Evolutionary conservation across 2,888 invertebrate species (phyloP), one percentile per base, ranked within the genome.

Genomic region (Noctua pronuba): DNA sequence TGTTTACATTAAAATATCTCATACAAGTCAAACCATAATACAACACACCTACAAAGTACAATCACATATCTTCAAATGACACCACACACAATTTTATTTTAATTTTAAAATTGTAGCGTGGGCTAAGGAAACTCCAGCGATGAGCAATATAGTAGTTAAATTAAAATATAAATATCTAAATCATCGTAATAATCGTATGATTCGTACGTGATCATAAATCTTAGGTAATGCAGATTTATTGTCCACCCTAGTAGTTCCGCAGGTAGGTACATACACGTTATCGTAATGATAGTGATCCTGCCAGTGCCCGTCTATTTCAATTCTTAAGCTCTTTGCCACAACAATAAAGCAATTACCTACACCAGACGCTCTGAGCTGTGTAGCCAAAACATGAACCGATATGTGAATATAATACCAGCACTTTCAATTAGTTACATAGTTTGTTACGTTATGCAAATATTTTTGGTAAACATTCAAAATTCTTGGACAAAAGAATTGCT

Each of bases 81-180:
- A 31, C 49, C 60, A 44, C 13, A n/a, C n/a, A 28, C 60, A 44
- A 73, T 76, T 82, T 75, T 81, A 77, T 88, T 85, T 82, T 88
- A 86, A 89, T 89, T 86, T 87, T 87, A 88, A 90, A 91, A 92
- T 91, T 91, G 86, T 80, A 75, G 83, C 82, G 92, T 94, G 91
- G 92, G 92, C 65, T 82, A 82, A 49, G 11, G 66, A 70, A 69
- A 84, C 65, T 73, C 58, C 55, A 85, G n/a, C n/a, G 70, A 55
- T 67, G 75, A 88, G 82, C 67, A 84, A 90, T 89, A 86, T 60
- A 49, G 21, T 6, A 65, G 58, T 73, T 70, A 76, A 64, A 16
- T 35, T 13, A 41, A 73, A 71, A 81, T 83, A 83, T 64, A 60
- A 60, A 68, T 62, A 68, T 62, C 38, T 38, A 58, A 11, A 71